Evolutionary conservation across 1,140 invertebrate species (phyloP), one percentile per base, ranked within the genome.

Genomic region (Wasmannia auropunctata): DNA sequence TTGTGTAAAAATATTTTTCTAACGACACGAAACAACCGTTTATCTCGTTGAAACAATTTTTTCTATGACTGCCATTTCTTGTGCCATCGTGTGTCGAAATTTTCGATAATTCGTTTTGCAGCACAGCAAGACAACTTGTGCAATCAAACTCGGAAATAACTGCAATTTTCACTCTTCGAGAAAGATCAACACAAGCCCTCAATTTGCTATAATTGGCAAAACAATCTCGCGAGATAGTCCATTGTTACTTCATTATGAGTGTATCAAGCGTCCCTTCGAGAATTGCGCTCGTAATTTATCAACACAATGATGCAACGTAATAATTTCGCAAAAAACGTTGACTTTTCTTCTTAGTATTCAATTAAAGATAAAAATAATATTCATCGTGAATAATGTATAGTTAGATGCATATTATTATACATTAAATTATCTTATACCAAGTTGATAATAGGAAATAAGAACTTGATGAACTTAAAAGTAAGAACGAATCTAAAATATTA

Each of bases 121-220:
- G 22, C 4, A 51, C 69, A 10, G 2, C 10, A 34, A 14, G 4
- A 76, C 34, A 76, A 65, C 14, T 69, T 37, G 43, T 11, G 76
- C 31, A 5, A 51, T 37, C 10, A 67, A 67, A 19, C n/a, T 51
- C 43, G 5, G 31, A 22, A 51, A 69, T 65, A 79, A 54, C 34
- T 58, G 31, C 8, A 58, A 28, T 40, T n/a, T n/a, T n/a, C n/a
- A n/a, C n/a, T 40, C 34, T 80, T 10, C 22, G 46, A 69, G 67
- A 43, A 65, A 80, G 22, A 51, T 67, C 31, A 51, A 67, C 28
- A 34, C n/a, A 4, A 67, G 43, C 8, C 14, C 63, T 67, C n/a
- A 67, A 67, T 79, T 79, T 79, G n/a, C 46, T 25, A 34, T 79
- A 79, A 79, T 43, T 25, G 43, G 28, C 28, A 49, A 49, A 79